phyloP scores from a whole-genome alignment of 64 coral and sea anemone species.

The Astreopora myriophthalma region DNA sequence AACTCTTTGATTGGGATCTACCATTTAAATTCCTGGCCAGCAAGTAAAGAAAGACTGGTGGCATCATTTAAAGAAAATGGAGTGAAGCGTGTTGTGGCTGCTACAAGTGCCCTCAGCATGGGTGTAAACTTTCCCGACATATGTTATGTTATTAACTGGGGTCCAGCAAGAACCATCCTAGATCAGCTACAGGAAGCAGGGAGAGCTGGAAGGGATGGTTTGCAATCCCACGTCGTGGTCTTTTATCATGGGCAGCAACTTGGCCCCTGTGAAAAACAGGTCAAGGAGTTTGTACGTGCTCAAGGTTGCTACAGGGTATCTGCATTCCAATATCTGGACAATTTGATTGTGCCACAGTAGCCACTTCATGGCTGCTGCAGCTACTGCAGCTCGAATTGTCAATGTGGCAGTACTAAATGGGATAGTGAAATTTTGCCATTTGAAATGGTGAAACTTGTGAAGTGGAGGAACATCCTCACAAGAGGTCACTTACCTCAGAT shows the following conservation, averaged over 20 bases:
- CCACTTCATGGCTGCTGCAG: conserved; percentile 33
- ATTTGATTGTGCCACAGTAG: not conserved
- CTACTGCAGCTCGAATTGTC: conserved; percentile 1
- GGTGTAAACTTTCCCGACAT: conserved; percentile 42
- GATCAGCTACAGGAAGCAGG: conserved; percentile 31
- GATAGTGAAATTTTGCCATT: conserved; percentile 2
- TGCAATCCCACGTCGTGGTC: not conserved
- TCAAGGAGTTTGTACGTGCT: conserved; percentile 6
- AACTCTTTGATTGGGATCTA: conserved; percentile 21
- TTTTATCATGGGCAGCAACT: conserved; percentile 44
- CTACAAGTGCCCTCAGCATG: conserved; percentile 33
- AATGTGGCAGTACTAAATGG: not conserved
- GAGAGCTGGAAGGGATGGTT: conserved; percentile 34
- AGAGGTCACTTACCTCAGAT: not conserved
- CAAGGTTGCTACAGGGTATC: not conserved
- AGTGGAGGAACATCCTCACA: not conserved
- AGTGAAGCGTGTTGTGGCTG: not conserved
- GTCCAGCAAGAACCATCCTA: conserved; percentile 41
- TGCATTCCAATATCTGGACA: not conserved
- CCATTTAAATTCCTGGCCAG: conserved; percentile 34
- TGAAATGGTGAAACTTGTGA: conserved; percentile 22
- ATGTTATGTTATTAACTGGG: conserved; percentile 48
- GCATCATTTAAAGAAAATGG: conserved; percentile 15
- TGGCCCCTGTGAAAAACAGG: conserved; percentile 19
- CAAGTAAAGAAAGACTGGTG: not conserved